phyloP scores from a whole-genome alignment of 2,888 invertebrate genomes.

The Odontocerum albicorne region DNA sequence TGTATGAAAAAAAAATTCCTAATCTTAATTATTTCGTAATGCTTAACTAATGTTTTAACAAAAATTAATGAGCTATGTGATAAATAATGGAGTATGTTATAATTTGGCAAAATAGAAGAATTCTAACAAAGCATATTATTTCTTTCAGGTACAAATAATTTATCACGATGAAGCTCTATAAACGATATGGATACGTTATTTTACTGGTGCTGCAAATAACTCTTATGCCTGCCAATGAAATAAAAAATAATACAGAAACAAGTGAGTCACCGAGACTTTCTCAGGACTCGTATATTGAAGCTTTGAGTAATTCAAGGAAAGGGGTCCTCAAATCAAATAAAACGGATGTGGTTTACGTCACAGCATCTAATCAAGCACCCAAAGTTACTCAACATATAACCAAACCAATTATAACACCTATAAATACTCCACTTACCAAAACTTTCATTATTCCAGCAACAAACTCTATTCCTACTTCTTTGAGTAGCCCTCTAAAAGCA shows the following conservation, averaged over 20 bases:
- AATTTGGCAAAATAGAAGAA: too few relatives aligned
- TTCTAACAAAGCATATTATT: too few relatives aligned
- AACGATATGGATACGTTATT: too few relatives aligned
- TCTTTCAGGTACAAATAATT: too few relatives aligned
- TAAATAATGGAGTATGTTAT: too few relatives aligned
- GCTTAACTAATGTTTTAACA: too few relatives aligned
- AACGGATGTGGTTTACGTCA: conserved; percentile 28
- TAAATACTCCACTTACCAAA: neutral
- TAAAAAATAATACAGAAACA: conserved; percentile 11
- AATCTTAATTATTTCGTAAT: too few relatives aligned
- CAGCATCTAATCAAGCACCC: conserved; percentile 22
- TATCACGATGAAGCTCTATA: too few relatives aligned
- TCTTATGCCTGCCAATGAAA: conserved; percentile 11
- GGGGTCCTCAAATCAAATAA: conserved; percentile 10
- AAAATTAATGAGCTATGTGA: too few relatives aligned
- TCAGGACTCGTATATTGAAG: conserved; percentile 30
- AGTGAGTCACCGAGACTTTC: conserved; percentile 19
- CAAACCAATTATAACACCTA: conserved; percentile 1
- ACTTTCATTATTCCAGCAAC: too few relatives aligned
- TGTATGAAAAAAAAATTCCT: too few relatives aligned
- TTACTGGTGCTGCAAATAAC: neutral
- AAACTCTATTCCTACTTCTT: neutral
- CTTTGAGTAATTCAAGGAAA: conserved; percentile 25
- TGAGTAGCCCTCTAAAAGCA: neutral
- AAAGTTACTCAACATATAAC: conserved; percentile 1